These are phyloP conservation scores for Mormyrus hasselquistii DNA, from an alignment of 2,797 vertebrate genomes.

Conservation along the genomic window DNA sequence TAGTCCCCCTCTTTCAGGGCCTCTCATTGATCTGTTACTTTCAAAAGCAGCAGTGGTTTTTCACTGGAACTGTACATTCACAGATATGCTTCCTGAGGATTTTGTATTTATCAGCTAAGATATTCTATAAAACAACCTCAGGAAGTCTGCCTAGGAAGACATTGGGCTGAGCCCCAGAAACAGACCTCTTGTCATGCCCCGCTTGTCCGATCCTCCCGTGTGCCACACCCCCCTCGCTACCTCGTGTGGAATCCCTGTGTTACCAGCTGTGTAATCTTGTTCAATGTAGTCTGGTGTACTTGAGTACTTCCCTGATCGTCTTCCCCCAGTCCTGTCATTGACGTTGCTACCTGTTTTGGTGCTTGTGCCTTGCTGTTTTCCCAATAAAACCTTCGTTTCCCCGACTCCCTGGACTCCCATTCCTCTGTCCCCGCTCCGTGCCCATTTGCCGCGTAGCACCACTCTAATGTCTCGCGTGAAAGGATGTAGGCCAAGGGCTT, in stretches of 20 bases:
- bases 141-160: not conserved
- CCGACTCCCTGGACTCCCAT: no score
- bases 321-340: no score
- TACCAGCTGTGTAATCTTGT: no score
- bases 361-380: no score
- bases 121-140: not conserved
- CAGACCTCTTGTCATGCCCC: not conserved
- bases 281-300: no score
- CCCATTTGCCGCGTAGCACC: not conserved
- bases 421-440: no score
- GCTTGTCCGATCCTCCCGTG: no score
- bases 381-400: no score
- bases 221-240: no score
- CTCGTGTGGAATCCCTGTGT: no score
- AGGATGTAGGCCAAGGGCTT: not conserved
- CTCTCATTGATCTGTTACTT: not conserved
- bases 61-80: not conserved
- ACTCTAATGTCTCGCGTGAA: not conserved
- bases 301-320: no score
- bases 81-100: not conserved
- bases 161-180: not conserved
- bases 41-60: not conserved
- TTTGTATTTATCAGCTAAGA: not conserved
- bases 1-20: not conserved
- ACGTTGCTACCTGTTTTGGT: no score